These are phyloP conservation scores for Apaloderma vittatum DNA, from an alignment of 2,113 vertebrate genomes.

Conservation along the genomic window DNA sequence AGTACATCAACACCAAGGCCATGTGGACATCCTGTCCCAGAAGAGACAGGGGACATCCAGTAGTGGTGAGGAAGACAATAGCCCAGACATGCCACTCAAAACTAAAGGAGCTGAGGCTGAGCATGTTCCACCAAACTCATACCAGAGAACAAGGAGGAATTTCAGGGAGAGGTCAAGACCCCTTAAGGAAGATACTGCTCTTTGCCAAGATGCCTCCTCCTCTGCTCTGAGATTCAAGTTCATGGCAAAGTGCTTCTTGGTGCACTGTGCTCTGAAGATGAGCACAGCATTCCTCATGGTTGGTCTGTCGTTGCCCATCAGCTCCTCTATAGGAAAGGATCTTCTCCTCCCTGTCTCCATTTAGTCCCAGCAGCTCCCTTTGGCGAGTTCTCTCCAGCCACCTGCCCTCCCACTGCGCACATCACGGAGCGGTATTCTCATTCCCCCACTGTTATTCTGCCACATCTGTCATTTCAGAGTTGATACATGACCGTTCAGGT, in stretches of 20 bases:
- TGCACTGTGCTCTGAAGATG: background rate
- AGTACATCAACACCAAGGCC: background rate
- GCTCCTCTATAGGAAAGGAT: background rate
- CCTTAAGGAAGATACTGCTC: background rate
- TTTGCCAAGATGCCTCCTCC: background rate
- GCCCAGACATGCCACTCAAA: background rate
- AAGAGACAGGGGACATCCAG: background rate
- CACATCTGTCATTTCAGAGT: background rate
- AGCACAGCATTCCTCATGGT: background rate
- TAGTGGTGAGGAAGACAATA: background rate
- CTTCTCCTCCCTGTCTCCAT: background rate
- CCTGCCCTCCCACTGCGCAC: background rate
- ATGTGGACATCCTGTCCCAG: fast-evolving
- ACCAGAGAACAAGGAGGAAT: background rate
- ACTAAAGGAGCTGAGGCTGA: background rate
- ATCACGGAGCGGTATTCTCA: background rate
- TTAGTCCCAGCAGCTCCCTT: background rate
- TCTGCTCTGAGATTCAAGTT: background rate
- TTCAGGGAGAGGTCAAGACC: background rate
- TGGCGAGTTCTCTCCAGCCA: background rate
- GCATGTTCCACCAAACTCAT: background rate
- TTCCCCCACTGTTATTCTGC: background rate
- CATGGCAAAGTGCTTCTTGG: background rate
- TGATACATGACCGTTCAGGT: background rate
- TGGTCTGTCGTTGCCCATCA: background rate